phyloP scores from a whole-genome alignment of 1,140 invertebrate species.

The Megalopta genalis region DNA sequence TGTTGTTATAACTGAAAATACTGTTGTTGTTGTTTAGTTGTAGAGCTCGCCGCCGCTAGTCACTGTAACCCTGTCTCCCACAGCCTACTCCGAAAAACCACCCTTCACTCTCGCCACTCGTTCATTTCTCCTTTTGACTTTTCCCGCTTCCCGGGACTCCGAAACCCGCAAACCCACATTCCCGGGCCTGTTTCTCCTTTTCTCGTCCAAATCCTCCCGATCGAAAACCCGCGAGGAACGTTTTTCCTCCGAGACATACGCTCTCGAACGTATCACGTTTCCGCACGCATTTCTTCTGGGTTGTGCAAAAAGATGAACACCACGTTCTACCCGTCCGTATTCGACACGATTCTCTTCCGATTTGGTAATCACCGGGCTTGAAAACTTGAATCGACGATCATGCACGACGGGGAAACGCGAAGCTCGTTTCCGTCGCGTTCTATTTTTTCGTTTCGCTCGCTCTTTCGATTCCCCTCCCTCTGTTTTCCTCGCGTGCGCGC shows the following conservation, averaged over 20 bases:
- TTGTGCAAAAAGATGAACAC: slow-evolving; percentile 14
- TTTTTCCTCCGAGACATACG: not conserved
- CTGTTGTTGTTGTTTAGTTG: slow-evolving; percentile 81
- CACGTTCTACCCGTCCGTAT: not conserved
- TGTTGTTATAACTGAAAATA: slow-evolving; percentile 81
- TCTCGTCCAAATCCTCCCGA: not conserved
- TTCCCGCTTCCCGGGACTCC: not conserved
- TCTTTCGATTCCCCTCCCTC: no score
- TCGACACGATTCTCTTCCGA: not conserved
- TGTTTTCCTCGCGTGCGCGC: no score
- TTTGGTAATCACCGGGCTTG: not conserved
- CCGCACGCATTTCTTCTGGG: not conserved
- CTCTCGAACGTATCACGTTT: slow-evolving; percentile 9
- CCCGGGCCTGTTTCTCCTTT: slow-evolving; percentile 8
- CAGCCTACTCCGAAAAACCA: not conserved
- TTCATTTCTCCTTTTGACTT: not conserved
- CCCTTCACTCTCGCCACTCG: no score
- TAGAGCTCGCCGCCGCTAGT: slow-evolving; percentile 81
- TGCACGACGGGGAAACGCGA: no score
- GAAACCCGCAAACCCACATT: no score
- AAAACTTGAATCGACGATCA: not conserved
- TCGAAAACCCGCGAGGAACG: slow-evolving; percentile 5
- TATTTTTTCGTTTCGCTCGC: no score
- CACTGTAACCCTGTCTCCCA: slow-evolving; percentile 68
- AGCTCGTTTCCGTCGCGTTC: no score